Percentiles rank a stretch among this genome's conserved stretches.
Conservation (phyloP, 2,888 invertebrate species). For the Ypsolopha scabrella region DNA sequence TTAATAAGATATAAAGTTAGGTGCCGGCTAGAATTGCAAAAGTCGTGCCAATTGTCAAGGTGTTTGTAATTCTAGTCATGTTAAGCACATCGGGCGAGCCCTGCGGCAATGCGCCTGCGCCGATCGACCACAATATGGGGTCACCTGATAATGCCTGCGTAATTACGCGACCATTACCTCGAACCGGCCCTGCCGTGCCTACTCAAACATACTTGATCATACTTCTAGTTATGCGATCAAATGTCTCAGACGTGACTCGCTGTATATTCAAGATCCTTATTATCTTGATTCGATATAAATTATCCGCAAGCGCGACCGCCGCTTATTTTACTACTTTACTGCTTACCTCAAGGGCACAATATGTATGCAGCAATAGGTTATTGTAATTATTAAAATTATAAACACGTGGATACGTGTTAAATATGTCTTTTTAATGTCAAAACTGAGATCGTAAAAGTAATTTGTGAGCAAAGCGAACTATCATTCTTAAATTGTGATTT, state of each 20-base stretch:
- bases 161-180: constrained; percentile 54
- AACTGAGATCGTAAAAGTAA: not conserved
- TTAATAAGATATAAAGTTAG: no score
- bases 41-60: constrained; percentile 4
- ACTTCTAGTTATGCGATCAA: constrained; percentile 60
- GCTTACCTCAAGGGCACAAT: constrained; percentile 32
- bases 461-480: not conserved
- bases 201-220: constrained; percentile 33
- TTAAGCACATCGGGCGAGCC: not conserved
- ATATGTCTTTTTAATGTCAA: not conserved
- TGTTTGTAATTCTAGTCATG: constrained; percentile 2
- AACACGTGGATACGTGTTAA: constrained; percentile 3
- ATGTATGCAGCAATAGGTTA: not conserved
- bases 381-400: not conserved
- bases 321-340: constrained; percentile 8
- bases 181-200: constrained; percentile 19
- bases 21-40: not conserved
- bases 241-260: constrained; percentile 60
- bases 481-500: not conserved
- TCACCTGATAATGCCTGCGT: constrained; percentile 61
- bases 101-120: constrained; percentile 7
- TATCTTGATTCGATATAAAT: constrained; percentile 52
- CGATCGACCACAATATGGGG: constrained; percentile 57
- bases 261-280: constrained; percentile 36
- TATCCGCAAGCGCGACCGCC: constrained; percentile 43